phyloP scores from a whole-genome alignment of 2,797 vertebrate species.

The Rhadinocentrus ornatus region DNA sequence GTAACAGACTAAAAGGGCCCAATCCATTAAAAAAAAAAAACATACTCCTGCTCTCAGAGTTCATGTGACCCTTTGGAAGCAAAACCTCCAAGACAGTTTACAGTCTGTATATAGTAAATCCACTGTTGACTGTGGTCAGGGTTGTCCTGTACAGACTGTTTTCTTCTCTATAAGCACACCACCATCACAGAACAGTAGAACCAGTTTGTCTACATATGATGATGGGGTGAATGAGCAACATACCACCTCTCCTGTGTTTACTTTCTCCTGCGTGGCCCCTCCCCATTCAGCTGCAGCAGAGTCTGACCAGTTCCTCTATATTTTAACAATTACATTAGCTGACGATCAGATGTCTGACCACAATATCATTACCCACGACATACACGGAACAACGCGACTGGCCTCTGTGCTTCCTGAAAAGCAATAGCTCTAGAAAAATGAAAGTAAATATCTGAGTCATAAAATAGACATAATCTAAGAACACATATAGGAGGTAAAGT shows the following conservation, averaged over 20 bases:
- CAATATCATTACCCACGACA: slow-evolving; percentile 4
- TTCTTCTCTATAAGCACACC: background rate
- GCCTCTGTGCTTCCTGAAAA: background rate
- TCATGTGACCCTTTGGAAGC: no score
- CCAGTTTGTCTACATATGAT: slow-evolving; percentile 49
- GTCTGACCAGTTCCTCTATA: slow-evolving; percentile 31
- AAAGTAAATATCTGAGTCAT: no score
- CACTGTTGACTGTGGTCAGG: no score
- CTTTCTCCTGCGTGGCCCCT: slow-evolving; percentile 23
- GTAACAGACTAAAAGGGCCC: no score
- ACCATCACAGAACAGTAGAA: slow-evolving; percentile 30
- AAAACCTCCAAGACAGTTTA: background rate
- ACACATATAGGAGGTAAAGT: no score
- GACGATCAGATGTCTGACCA: slow-evolving; percentile 10
- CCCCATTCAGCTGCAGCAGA: slow-evolving; percentile 17
- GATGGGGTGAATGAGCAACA: slow-evolving; percentile 18
- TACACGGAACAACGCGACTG: slow-evolving; percentile 15
- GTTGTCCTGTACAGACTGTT: background rate
- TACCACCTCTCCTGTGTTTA: slow-evolving; percentile 48
- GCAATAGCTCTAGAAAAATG: background rate
- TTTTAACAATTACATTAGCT: slow-evolving; percentile 27
- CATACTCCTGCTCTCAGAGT: no score
- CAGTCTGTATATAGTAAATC: background rate
- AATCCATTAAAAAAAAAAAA: no score
- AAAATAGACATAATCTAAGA: no score